phyloP scores from a whole-genome alignment of 1,140 invertebrate species.

The Nasonia vitripennis region DNA sequence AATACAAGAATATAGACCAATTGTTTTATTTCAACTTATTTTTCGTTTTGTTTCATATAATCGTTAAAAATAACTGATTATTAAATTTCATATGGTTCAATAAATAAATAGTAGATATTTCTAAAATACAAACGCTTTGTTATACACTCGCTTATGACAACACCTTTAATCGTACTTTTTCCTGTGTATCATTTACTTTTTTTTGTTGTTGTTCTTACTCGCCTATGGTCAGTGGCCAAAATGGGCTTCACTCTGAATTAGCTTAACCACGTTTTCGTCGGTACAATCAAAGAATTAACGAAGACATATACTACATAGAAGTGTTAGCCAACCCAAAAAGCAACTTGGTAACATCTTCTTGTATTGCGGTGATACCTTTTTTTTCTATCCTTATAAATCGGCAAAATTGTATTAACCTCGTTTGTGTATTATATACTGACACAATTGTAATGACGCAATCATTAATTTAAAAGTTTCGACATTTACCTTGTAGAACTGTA shows the following conservation, averaged over 20 bases:
- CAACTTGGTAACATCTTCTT: conserved; percentile 8
- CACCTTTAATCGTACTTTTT: too few relatives aligned
- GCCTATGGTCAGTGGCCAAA: not conserved
- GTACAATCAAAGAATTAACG: not conserved
- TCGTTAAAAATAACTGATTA: too few relatives aligned
- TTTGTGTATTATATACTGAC: not conserved
- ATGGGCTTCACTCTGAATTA: not conserved
- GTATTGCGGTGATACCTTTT: conserved; percentile 9
- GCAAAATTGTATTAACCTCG: not conserved
- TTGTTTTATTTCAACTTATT: too few relatives aligned
- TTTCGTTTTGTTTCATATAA: too few relatives aligned
- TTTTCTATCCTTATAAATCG: conserved; percentile 21
- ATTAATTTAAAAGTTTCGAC: conserved; percentile 18
- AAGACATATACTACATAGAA: conserved; percentile 1
- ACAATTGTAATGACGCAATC: not conserved
- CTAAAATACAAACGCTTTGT: too few relatives aligned
- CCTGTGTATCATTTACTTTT: not conserved
- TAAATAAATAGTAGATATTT: too few relatives aligned
- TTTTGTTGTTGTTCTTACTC: not conserved
- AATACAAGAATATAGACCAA: too few relatives aligned
- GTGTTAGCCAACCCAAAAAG: conserved; percentile 14
- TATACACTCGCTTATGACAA: too few relatives aligned
- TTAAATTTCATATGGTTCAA: too few relatives aligned
- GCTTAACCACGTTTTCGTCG: not conserved
- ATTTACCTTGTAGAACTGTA: conserved; percentile 20